Percentiles rank a stretch among this genome's conserved stretches.
These are phyloP conservation scores for Dipodomys merriami DNA, from an alignment of 2,113 vertebrate genomes.

Conservation along the genomic window DNA sequence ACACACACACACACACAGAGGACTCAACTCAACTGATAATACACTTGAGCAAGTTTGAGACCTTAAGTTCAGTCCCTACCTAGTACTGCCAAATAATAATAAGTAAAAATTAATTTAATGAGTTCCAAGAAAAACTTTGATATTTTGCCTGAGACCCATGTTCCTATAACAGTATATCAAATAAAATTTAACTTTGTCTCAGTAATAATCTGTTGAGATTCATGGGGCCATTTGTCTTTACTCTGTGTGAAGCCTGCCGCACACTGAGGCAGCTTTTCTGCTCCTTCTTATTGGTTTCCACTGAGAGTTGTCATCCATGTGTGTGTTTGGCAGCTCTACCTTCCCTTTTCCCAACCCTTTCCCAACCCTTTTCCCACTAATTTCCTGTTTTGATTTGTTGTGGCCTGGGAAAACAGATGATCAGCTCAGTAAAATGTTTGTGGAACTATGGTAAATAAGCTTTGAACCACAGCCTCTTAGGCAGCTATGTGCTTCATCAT, in stretches of 20 bases:
- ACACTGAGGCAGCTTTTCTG: background rate
- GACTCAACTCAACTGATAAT: too few species aligned
- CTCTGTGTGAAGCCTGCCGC: background rate
- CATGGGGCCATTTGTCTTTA: background rate
- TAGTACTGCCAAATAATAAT: too few species aligned
- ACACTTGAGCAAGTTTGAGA: too few species aligned
- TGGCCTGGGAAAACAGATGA: background rate
- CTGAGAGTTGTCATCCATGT: background rate
- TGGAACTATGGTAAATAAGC: slow-evolving; percentile 19
- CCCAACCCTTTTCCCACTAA: background rate
- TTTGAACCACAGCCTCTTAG: background rate
- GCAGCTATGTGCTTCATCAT: background rate
- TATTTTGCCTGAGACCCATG: too few species aligned
- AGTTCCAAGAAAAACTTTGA: too few species aligned
- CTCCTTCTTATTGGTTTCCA: background rate
- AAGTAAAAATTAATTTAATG: too few species aligned
- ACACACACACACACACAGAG: too few species aligned
- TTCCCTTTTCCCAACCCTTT: background rate
- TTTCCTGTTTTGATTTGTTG: slow-evolving; percentile 55
- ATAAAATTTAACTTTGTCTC: background rate
- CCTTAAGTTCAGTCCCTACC: too few species aligned
- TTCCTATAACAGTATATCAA: background rate
- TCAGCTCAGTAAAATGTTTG: slow-evolving; percentile 53
- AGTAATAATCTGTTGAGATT: background rate
- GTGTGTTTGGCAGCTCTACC: background rate